These are phyloP conservation scores for Zaprionus africanus DNA, from an alignment of 1,140 invertebrate species.

Conservation along the genomic window DNA sequence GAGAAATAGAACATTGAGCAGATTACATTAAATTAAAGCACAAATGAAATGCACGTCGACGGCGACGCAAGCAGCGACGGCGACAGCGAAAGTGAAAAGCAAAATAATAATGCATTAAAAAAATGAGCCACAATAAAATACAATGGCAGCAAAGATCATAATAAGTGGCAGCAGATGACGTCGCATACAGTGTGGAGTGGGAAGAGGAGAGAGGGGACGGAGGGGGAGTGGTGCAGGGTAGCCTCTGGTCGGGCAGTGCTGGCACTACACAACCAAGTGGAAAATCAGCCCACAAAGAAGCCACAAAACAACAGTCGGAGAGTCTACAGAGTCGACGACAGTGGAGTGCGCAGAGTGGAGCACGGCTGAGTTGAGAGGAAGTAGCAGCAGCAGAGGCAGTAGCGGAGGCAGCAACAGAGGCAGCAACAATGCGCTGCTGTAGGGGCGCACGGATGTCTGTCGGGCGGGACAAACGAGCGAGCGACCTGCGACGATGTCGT, in stretches of 20 bases:
- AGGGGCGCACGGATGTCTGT: background rate
- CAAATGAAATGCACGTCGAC: constrained; percentile 55
- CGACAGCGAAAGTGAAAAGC: constrained; percentile 32
- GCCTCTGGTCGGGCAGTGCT: background rate
- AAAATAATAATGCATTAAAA: constrained; percentile 44
- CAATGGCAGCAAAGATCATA: constrained; percentile 61
- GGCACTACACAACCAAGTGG: constrained; percentile 40
- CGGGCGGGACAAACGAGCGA: constrained; percentile 26
- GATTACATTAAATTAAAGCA: constrained; percentile 66
- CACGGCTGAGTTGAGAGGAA: background rate
- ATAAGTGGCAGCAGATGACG: constrained; percentile 34
- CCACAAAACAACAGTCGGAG: constrained; percentile 33
- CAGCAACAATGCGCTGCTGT: constrained; percentile 4
- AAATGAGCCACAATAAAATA: constrained; percentile 65
- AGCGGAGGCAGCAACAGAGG: background rate
- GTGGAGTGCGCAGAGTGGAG: constrained; percentile 1
- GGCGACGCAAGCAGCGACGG: background rate
- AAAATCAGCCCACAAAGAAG: constrained; percentile 64
- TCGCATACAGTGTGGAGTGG: background rate
- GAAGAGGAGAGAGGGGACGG: background rate
- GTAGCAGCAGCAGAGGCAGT: background rate
- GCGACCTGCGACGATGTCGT: constrained; percentile 26
- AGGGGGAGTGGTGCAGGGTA: background rate
- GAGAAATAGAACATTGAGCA: constrained; percentile 53
- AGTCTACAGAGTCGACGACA: background rate